phyloP scores from a whole-genome alignment of 2,888 invertebrate genomes.

The Amiota communis region DNA sequence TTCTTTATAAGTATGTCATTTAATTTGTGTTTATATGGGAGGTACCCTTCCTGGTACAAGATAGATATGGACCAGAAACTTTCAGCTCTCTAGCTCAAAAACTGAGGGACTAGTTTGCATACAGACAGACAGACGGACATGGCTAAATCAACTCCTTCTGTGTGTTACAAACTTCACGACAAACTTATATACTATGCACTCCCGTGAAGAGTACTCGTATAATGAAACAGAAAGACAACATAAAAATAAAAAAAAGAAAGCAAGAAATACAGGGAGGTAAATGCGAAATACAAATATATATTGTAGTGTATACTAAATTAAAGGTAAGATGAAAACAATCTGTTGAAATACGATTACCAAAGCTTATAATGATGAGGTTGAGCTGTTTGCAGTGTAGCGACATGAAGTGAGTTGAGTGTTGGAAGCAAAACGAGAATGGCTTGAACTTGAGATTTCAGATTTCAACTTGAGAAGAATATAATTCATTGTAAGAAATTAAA shows the following conservation, averaged over 20 bases:
- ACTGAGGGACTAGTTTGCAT: no score
- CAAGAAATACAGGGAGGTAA: background rate
- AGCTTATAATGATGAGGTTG: constrained; percentile 17
- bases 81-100: no score
- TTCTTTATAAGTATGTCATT: no score
- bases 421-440: constrained; percentile 39
- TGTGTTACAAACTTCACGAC: no score
- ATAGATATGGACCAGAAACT: no score
- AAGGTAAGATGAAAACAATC: constrained; percentile 48
- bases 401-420: constrained; percentile 14
- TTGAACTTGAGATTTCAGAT: constrained; percentile 60
- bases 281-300: background rate
- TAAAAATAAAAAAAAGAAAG: background rate
- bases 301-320: constrained; percentile 22
- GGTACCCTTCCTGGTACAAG: no score
- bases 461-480: constrained; percentile 49
- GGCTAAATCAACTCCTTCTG: no score
- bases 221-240: constrained; percentile 43
- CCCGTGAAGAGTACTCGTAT: no score
- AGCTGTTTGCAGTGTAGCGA: no score
- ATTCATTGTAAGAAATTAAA: background rate
- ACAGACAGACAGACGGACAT: no score
- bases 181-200: no score
- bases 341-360: constrained; percentile 55
- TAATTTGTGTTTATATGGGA: no score